Evolutionary conservation across 2,888 invertebrate species (phyloP), one percentile per base, ranked within the genome.

Genomic region (Drosophila rubida): DNA sequence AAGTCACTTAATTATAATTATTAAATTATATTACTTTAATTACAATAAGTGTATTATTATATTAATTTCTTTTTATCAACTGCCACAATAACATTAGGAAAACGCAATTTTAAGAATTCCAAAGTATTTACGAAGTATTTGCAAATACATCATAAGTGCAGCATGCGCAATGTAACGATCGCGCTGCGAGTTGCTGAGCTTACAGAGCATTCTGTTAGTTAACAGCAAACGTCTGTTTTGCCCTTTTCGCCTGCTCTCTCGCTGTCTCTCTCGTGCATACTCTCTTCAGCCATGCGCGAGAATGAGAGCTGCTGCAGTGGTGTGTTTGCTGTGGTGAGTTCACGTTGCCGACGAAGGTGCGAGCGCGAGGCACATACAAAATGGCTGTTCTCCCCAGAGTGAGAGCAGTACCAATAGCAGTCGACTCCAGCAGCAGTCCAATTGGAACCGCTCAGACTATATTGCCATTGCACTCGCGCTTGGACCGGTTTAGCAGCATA

Each of bases 401-500:
- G 13, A 51, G 72, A 76, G 63, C 19, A 67, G 76, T 37, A 49
- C 14, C 11, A 67, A 49, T 39, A 66, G 74, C 41, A 57, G 6
- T 6, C 14, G 25, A 19, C 16, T 11, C 19, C 3, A 48, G 4
- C 68, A 22, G 78, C n/a, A 75, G 32, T 84, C 84, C 86, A 87
- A 85, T 84, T 81, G 82, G 85, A 85, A 71, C 54, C 9, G 11
- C 7, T 19, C 4, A 0, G 37, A 16, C 41, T 30, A 37, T 71
- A 64, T 68, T 37, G 64, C 62, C 65, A 35, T 63, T 77, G 48
- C 83, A 63, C 8, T 85, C 75, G 35, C 44, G 45, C 16, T 37
- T 14, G 13, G 78, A 88, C 75, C 62, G 71, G 73, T 75, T 81
- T 65, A n/a, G 37, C 58, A 45, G 11, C 39, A 58, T 54, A 69